Conservation (phyloP, 2,113 vertebrate species). For the Nothoprocta perdicaria region DNA sequence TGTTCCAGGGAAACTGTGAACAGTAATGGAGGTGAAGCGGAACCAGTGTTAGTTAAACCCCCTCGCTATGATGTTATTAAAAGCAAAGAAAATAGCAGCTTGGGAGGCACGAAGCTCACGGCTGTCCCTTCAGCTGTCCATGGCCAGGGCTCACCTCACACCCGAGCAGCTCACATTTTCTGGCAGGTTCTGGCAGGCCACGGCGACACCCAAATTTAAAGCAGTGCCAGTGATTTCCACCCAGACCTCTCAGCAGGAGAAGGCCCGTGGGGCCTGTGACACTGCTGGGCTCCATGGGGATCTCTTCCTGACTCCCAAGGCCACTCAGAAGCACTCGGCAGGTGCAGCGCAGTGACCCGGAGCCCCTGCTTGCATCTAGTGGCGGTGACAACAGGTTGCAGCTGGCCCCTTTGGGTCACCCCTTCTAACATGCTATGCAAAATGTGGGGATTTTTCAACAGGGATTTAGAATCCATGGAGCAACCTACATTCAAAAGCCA, state of each 20-base stretch:
- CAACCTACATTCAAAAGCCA: background rate
- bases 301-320: background rate
- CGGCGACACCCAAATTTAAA: background rate
- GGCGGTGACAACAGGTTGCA: background rate
- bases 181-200: background rate
- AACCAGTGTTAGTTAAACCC: background rate
- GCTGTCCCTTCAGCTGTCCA: conserved; percentile 6
- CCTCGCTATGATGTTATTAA: background rate
- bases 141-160: background rate
- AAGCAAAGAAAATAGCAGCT: background rate
- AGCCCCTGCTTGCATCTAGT: background rate
- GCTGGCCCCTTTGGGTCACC: background rate
- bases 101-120: background rate
- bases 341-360: too few species aligned
- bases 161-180: background rate
- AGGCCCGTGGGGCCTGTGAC: background rate
- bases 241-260: background rate
- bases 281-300: background rate
- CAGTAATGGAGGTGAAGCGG: background rate
- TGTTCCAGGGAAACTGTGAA: background rate
- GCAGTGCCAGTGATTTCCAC: background rate
- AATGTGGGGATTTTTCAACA: background rate
- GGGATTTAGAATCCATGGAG: background rate
- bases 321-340: background rate
- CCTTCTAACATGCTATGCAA: background rate